Base-by-base conservation (phyloP, 1,140 invertebrate genomes). In the Rhyzopertha dominica region DNA sequence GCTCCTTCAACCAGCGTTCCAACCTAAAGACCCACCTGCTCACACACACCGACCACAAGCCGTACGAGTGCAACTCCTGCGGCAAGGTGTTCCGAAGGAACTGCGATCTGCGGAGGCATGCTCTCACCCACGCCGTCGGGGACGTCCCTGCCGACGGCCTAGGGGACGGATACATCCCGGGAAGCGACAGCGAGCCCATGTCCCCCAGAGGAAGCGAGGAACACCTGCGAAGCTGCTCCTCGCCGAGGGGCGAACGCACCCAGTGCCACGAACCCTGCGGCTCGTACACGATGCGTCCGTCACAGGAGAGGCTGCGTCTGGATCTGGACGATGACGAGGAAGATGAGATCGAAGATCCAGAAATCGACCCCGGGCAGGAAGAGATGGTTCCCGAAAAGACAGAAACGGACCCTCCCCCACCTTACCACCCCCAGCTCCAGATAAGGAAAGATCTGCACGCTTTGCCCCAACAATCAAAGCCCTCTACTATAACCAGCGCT, bases 1-100 rank as follows among this genome's bases (percentile, higher is more conserved):
- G 88, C 32, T 86, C 83, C 48, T 95, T 94, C 67, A 92, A 92
- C 63, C 89, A 95, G 62, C 82, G 91, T 13, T 91, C 87, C 25
- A 94, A 95, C 64, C 72, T 95, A 28, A 93, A 94, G 65, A 95
- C 90, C 0, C 92, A 96, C 68, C 74, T 94, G n/a, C 75, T 95
- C 12, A 95, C 91, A 0, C 93, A 95, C 68, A 95, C 91, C 5
- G 91, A 94, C 58, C 87, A 92, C 70, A 95, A 95, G 61, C 91
- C 91, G 0, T 95, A 94, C 72, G 85, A 94, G 59, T 96, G 93
- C 61, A 85, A 82, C 41, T 83, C 84, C 0, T 96, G 93, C 59
- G 87, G 86, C 20, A 93, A 91, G 59, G 87, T 90, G 0, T 91
- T 90, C 60, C 74, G 87, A 29, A 74, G 87, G 39, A 90, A 90